phyloP scores from a whole-genome alignment of 2,113 vertebrate species.

The Aix galericulata region DNA sequence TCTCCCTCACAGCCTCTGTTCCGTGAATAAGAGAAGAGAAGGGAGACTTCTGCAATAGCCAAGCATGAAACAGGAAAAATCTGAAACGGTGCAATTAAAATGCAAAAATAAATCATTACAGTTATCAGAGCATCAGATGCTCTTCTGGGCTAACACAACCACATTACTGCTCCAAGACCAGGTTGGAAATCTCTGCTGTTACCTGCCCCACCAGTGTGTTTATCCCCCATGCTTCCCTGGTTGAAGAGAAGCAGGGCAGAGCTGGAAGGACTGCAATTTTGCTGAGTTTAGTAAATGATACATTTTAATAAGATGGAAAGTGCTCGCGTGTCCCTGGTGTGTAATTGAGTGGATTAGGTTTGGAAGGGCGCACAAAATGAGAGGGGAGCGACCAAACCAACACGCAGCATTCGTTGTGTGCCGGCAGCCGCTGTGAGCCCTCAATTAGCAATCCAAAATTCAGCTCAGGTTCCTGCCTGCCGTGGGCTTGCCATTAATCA shows the following conservation, averaged over 20 bases:
- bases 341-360: not conserved
- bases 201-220: not conserved
- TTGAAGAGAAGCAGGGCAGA: not conserved
- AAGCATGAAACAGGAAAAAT: not conserved
- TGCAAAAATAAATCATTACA: not conserved
- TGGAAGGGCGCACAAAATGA: not conserved
- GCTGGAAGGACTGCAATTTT: not conserved
- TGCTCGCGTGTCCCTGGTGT: accelerated
- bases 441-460: not conserved
- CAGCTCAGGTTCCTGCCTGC: not conserved
- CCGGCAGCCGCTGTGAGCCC: not conserved
- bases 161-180: not conserved
- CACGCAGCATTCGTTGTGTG: not conserved
- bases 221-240: not conserved
- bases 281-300: not conserved
- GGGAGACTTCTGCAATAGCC: not conserved
- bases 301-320: not conserved
- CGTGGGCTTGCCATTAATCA: not conserved
- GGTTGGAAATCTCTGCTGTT: not conserved
- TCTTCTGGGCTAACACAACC: accelerated
- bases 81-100: not conserved
- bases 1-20: not conserved
- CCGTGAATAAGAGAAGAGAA: accelerated
- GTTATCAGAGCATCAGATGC: not conserved
- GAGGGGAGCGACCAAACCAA: not conserved